phyloP scores from a whole-genome alignment of 2,113 vertebrate genomes.

The Scomber japonicus region DNA sequence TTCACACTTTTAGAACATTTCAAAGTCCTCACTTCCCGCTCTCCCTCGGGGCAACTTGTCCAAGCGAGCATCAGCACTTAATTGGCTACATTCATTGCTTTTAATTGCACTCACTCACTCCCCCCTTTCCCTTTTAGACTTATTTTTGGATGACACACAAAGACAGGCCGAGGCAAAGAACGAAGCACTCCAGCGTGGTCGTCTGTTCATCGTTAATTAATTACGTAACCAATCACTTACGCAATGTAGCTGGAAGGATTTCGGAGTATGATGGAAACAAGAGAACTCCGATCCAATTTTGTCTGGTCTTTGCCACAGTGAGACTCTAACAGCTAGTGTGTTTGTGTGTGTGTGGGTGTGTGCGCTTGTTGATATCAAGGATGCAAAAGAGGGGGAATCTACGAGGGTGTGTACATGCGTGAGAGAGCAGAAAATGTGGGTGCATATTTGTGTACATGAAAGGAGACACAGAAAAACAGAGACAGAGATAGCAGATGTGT shows the following conservation, averaged over 20 bases:
- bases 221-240: slow-evolving; percentile 46
- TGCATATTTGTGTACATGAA: slow-evolving; percentile 47
- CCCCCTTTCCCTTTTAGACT: slow-evolving; percentile 3
- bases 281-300: background rate
- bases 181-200: slow-evolving; percentile 13
- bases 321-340: background rate
- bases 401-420: slow-evolving; percentile 34
- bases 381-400: background rate
- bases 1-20: background rate
- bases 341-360: background rate
- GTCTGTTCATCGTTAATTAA: slow-evolving; percentile 54
- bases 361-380: background rate
- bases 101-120: slow-evolving; percentile 32
- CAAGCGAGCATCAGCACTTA: background rate
- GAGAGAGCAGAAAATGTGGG: slow-evolving; percentile 3
- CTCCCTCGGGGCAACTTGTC: background rate
- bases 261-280: background rate
- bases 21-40: background rate
- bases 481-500: slow-evolving; percentile 34
- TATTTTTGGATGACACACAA: slow-evolving; percentile 58
- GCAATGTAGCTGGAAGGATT: slow-evolving; percentile 31
- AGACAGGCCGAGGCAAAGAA: slow-evolving; percentile 2
- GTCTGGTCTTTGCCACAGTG: background rate
- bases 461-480: slow-evolving; percentile 32
- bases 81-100: slow-evolving; percentile 22